Percentiles rank a stretch among this genome's conserved stretches.
Conservation (phyloP, 2,113 vertebrate genomes). For the Diadophis punctatus region DNA sequence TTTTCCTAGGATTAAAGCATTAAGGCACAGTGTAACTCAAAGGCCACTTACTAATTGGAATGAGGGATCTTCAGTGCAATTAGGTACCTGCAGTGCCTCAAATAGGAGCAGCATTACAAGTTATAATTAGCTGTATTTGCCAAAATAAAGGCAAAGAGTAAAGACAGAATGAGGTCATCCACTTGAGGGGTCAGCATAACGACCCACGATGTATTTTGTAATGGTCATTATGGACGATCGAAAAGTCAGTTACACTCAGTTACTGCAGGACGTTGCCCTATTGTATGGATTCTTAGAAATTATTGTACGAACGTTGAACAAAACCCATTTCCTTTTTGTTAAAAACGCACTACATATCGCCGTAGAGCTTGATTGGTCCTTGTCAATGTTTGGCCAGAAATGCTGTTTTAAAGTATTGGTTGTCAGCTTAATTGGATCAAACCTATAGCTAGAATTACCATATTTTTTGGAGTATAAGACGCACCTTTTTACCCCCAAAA, state of each 20-base stretch:
- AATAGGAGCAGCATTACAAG: background rate
- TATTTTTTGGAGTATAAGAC: too few relatives aligned
- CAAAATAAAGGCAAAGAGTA: background rate
- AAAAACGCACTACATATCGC: conserved; percentile 45
- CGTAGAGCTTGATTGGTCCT: conserved; percentile 71
- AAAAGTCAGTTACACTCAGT: background rate
- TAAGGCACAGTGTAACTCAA: background rate
- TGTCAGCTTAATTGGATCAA: conserved; percentile 67
- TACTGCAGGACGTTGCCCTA: background rate
- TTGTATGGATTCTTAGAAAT: conserved; percentile 46
- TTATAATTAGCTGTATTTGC: background rate
- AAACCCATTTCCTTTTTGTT: conserved; percentile 54
- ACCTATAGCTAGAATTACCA: conserved; percentile 48
- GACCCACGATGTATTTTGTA: background rate
- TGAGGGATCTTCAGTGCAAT: background rate
- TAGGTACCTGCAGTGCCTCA: background rate
- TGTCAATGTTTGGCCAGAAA: conserved; percentile 70
- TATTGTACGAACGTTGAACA: conserved; percentile 49
- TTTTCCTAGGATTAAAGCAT: background rate
- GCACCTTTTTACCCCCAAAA: too few relatives aligned
- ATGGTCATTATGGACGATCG: background rate
- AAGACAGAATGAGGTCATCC: background rate
- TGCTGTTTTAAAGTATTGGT: conserved; percentile 72
- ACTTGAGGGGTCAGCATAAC: background rate
- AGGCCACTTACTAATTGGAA: background rate